Evolutionary conservation across 2,797 vertebrate species (phyloP), one percentile per base, ranked within the genome.

Genomic region (Heteromormyrus szaboi): DNA sequence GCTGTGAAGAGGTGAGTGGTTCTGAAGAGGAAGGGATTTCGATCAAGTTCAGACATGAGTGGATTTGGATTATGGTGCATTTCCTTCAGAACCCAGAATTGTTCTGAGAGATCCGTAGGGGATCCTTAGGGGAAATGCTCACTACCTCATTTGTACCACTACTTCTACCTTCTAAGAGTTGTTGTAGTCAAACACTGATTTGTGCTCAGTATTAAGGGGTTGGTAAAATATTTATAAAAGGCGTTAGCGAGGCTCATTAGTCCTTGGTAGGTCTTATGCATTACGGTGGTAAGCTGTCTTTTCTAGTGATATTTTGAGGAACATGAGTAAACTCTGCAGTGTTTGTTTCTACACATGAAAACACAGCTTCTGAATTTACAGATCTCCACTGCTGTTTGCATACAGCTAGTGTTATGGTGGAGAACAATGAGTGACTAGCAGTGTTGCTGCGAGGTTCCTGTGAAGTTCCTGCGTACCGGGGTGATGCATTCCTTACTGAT

Each of bases 261-360:
- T 53, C 25, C 48, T 85, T 85, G 83, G 83, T 12, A 5, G 83
- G 92, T 93, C 91, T 90, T 50, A 46, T 87, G 19, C 88, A 89
- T 93, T 95, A 91, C 93, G 93, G 1, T 17, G 94, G 89, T 93
- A 92, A 92, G 92, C 93, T 93, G 93, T 41, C 46, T 41, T 79
- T 76, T 46, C 83, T 92, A 91, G 93, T 93, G 94, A 94, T 94
- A 89, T 92, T 93, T 91, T 86, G 12, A 93, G 93, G 94, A 96
- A 95, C 94, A 92, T 92, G 89, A 91, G 90, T 89, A 90, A 89
- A 50, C 53, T 5, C 84, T 88, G 88, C 91, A 91, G 93, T 94
- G 92, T 94, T 91, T 92, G 90, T 91, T 92, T 89, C 92, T 93
- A 93, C 90, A 90, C 91, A 91, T n/a, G 19, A n/a, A n/a, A 46